Conservation (phyloP, 2,113 vertebrate genomes). For the Lepidothrix coronata region DNA sequence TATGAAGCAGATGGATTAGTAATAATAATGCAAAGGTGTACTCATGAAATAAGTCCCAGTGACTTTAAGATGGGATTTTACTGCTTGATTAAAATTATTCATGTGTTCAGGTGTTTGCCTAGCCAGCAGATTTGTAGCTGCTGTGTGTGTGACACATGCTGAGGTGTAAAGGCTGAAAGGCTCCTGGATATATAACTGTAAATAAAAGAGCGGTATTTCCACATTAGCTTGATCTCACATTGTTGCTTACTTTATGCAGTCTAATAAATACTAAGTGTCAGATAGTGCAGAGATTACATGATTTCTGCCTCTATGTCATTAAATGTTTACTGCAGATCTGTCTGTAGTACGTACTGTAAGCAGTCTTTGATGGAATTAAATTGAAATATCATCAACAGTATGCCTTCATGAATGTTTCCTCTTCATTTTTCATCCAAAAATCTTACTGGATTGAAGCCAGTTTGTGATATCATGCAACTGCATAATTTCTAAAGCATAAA, state of each 20-base stretch:
- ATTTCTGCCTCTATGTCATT: neutral
- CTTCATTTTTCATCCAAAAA: neutral
- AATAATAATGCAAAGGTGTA: conserved; percentile 5
- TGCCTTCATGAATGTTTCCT: neutral
- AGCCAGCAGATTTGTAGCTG: neutral
- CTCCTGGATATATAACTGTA: neutral
- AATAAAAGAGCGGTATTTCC: neutral
- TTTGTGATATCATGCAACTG: neutral
- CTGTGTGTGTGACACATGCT: neutral
- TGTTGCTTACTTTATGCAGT: neutral
- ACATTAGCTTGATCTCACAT: neutral
- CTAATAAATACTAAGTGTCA: neutral
- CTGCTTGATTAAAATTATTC: conserved; percentile 18
- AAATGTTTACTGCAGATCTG: neutral
- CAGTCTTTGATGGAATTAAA: neutral
- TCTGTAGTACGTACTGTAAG: neutral
- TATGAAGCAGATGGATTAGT: conserved; percentile 11
- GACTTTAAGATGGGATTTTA: conserved; percentile 11
- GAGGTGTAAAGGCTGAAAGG: neutral
- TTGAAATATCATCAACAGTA: neutral
- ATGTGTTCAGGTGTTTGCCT: neutral
- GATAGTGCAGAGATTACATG: neutral
- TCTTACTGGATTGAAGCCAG: neutral
- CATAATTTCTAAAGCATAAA: neutral
- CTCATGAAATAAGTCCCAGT: neutral